A percentile compares a stretch with the other conserved stretches of the same genome.
Conservation (phyloP, 1,140 invertebrate species). For the Conopomorpha cramerella region DNA sequence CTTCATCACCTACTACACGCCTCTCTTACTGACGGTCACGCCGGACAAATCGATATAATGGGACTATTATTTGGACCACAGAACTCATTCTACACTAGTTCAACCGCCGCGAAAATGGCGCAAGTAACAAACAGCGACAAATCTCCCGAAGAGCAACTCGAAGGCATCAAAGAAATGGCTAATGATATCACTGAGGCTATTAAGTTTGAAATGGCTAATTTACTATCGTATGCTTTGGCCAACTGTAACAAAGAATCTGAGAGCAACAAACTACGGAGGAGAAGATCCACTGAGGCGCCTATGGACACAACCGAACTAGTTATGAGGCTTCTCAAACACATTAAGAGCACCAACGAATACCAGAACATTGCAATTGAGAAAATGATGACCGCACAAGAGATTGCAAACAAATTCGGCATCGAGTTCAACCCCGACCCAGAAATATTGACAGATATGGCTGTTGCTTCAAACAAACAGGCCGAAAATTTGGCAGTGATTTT, state of each 20-base stretch:
- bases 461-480: constrained; percentile 34
- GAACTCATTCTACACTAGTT: constrained; percentile 18
- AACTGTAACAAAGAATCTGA: constrained; percentile 13
- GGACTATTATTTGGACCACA: too few species aligned
- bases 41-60: too few species aligned
- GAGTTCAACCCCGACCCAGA: constrained; percentile 40
- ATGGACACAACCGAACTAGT: constrained; percentile 37
- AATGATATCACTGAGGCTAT: constrained; percentile 27
- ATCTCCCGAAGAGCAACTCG: constrained; percentile 33
- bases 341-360: constrained; percentile 44
- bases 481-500: constrained; percentile 32
- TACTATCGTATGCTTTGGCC: constrained; percentile 24
- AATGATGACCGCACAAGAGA: constrained; percentile 52
- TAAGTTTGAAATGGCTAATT: constrained; percentile 34
- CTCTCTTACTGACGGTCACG: too few species aligned
- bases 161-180: constrained; percentile 38
- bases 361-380: constrained; percentile 51
- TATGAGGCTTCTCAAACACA: constrained; percentile 39
- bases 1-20: too few species aligned
- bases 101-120: constrained; percentile 30
- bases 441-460: constrained; percentile 31
- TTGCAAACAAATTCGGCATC: constrained; percentile 44
- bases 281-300: constrained; percentile 29
- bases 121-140: constrained; percentile 25
- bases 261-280: constrained; percentile 19